Percentiles rank a stretch among this genome's conserved stretches.
Conservation (phyloP, 2,888 invertebrate genomes). For the Lamellibrachia satsuma region DNA sequence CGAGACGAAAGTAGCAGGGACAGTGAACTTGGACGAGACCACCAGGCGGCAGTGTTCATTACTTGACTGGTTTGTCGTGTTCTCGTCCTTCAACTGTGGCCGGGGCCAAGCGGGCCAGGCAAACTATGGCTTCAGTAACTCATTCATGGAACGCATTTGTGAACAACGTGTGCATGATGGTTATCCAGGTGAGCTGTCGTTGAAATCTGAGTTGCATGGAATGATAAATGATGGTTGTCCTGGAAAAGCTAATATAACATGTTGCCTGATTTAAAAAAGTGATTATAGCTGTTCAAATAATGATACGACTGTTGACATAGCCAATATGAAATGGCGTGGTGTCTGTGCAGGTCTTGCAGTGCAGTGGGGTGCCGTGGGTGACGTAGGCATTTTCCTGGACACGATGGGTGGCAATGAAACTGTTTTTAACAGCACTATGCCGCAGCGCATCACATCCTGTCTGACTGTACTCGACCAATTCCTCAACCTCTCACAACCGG, state of each 20-base stretch:
- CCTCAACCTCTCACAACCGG: too few species aligned
- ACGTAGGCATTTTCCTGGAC: conserved; percentile 91
- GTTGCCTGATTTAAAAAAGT: background rate
- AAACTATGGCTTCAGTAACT: conserved; percentile 97
- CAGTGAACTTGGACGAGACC: conserved; percentile 81
- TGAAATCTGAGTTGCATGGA: too few species aligned
- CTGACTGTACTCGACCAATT: too few species aligned
- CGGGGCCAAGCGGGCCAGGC: conserved; percentile 95
- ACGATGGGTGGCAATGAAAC: too few species aligned
- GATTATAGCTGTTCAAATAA: background rate
- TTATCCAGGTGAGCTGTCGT: conserved; percentile 45
- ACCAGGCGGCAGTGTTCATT: conserved; percentile 79
- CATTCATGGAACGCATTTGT: conserved; percentile 94
- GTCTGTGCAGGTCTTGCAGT: conserved; percentile 75
- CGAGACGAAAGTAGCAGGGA: conserved; percentile 86
- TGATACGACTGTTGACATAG: background rate
- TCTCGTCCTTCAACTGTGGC: conserved; percentile 96
- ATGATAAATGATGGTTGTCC: background rate
- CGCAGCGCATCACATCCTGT: too few species aligned
- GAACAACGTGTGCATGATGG: conserved; percentile 85
- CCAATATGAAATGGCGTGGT: background rate
- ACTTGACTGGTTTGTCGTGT: conserved; percentile 90
- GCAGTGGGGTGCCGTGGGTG: conserved; percentile 99
- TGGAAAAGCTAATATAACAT: background rate
- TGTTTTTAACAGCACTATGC: too few species aligned